Percentiles rank a stretch among this genome's conserved stretches.
These are phyloP conservation scores for Temnothorax nylanderi DNA, from an alignment of 1,140 invertebrate species.

Conservation along the genomic window DNA sequence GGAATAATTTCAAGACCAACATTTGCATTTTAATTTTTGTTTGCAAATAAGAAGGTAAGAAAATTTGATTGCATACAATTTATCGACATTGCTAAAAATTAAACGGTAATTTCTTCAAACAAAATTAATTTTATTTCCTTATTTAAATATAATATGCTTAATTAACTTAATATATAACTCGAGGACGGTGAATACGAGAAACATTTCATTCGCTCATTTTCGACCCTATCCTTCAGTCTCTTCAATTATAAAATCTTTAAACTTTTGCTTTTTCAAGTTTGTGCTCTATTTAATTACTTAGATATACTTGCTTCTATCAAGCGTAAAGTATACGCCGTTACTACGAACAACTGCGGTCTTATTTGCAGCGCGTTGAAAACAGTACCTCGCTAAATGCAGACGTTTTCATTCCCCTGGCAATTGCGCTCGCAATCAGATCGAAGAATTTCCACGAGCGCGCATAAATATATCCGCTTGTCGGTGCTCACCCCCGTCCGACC, in stretches of 20 bases:
- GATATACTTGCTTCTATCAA: neutral
- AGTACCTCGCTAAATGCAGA: slow-evolving; percentile 46
- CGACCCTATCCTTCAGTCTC: no score
- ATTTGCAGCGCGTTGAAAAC: slow-evolving; percentile 45
- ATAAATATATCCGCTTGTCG: slow-evolving; percentile 47
- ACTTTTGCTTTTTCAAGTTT: neutral
- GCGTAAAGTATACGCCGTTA: neutral
- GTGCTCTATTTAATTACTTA: neutral
- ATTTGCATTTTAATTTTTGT: neutral
- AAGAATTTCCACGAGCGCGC: slow-evolving; percentile 55
- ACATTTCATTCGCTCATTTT: neutral
- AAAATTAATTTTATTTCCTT: neutral
- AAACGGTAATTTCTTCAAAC: neutral
- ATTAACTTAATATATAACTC: neutral
- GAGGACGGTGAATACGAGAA: neutral
- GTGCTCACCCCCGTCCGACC: neutral
- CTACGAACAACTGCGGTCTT: slow-evolving; percentile 12
- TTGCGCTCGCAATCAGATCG: slow-evolving; percentile 54
- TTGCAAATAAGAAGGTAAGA: neutral
- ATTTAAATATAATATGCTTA: neutral
- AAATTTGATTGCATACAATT: neutral
- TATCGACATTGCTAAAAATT: neutral
- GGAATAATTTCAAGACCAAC: neutral
- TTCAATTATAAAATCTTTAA: neutral
- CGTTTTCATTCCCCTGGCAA: slow-evolving; percentile 46